phyloP scores from a whole-genome alignment of 2,888 invertebrate species.

The Acanthosepion esculentum region DNA sequence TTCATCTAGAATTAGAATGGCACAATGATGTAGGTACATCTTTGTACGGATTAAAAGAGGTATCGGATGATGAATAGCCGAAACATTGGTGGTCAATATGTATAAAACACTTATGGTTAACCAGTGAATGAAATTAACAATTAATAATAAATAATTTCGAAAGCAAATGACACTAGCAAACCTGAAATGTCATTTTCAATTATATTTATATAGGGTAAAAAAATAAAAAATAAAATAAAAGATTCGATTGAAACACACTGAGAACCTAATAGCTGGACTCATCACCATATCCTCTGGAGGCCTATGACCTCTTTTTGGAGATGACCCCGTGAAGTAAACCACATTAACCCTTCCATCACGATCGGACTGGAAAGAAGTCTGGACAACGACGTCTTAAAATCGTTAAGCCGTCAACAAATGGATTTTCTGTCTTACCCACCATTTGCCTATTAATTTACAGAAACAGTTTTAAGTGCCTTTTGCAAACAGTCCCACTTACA shows the following conservation, averaged over 20 bases:
- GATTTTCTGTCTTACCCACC: neutral
- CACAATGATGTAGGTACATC: too few relatives aligned
- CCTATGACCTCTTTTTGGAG: neutral
- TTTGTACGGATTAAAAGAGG: too few relatives aligned
- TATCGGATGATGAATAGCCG: too few relatives aligned
- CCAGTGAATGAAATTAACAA: too few relatives aligned
- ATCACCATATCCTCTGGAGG: neutral
- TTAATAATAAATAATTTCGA: neutral
- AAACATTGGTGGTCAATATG: too few relatives aligned
- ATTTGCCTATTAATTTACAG: neutral
- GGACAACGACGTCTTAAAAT: neutral
- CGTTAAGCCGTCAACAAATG: neutral
- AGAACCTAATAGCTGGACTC: neutral
- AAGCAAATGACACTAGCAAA: neutral
- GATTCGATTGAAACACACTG: neutral
- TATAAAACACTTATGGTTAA: too few relatives aligned
- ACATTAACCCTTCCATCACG: slow-evolving; percentile 20
- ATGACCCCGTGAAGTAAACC: neutral
- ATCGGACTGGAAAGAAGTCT: neutral
- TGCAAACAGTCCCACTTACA: neutral
- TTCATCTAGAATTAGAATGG: too few relatives aligned
- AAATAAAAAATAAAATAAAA: neutral
- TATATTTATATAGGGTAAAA: neutral
- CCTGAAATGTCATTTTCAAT: neutral
- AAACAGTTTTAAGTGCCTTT: neutral